Base-by-base conservation (phyloP, 2,888 invertebrate genomes). In the Periphyllus acericola region DNA sequence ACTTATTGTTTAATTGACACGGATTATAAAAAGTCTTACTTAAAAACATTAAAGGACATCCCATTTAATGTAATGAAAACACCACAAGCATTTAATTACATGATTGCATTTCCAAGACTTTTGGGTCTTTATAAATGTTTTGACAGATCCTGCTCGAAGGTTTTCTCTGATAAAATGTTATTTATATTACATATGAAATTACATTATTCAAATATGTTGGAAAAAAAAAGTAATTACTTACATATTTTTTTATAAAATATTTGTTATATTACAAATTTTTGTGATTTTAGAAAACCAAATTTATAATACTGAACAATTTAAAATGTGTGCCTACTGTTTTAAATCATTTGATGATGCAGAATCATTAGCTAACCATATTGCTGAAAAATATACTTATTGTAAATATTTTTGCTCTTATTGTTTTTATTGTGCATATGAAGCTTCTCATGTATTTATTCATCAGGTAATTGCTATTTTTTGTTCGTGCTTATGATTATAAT, bases 71-170 rank as follows among this genome's bases (percentile, higher is more conserved):
- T 66, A 11, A 60, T 87, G 66, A 87, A 87, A 75, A 74, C 87
- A 32, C 17, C 14, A 74, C 19, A 46, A 29, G 81, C 81, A 25
- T 46, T 75, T 32, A 40, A n/a, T 25, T 66, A 80, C 9, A 87
- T 87, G 81, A 74, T n/a, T 8, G 0, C 4, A 60, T 0, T 74
- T 0, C 81, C 87, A 66, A 87, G 19, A 87, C 4, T 72, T 21
- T 74, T 87, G 1, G 87, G 87, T 29, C 87, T 87, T 60, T 87
- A 74, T 74, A 87, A 87, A 81, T 87, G 87, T 87, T 72, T 87
- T 29, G 87, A 87, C 25, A 60, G 66, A 34, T 21, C 74, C 9
- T 87, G 87, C 32, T 46, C 74, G 1, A 74, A 81, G 81, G 40
- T 87, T 46, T 87, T 87, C 19, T 74, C 3, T 9, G 14, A n/a